Evolutionary conservation across 2,888 invertebrate genomes (phyloP).

Genomic region (Hanleya hanleyi): DNA sequence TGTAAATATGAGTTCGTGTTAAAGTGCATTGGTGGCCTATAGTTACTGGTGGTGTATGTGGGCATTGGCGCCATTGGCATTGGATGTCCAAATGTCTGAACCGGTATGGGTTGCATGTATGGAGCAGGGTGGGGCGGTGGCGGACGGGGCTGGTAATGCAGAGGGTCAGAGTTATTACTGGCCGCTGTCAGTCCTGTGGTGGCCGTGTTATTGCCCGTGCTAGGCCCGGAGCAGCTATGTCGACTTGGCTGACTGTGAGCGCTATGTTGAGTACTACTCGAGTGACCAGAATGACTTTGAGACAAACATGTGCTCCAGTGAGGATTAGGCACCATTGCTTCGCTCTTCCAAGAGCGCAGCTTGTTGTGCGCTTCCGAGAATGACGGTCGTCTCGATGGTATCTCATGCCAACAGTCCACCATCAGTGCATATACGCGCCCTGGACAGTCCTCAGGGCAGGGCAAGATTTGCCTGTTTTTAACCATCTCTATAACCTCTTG

Average conservation of each 20-base stretch:
- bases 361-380: conserved; percentile 93
- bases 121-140: conserved; percentile 22
- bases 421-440: conserved; percentile 93
- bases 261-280: conserved; percentile 47
- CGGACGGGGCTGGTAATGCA: background rate
- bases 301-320: conserved; percentile 58
- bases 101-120: conserved; percentile 4
- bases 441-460: conserved; percentile 94
- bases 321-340: conserved; percentile 59
- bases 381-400: conserved; percentile 90
- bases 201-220: conserved; percentile 74
- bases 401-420: conserved; percentile 99
- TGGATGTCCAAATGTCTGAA: conserved; percentile 2
- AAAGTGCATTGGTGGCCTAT: conserved; percentile 12
- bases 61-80: conserved; percentile 13
- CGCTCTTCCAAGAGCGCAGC: conserved; percentile 80
- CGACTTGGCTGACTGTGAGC: conserved; percentile 15
- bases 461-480: conserved; percentile 91
- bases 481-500: conserved; percentile 99
- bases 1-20: conserved; percentile 44
- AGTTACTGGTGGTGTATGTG: background rate
- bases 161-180: conserved; percentile 56
- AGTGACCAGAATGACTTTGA: conserved; percentile 65
- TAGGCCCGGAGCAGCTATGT: conserved; percentile 75
- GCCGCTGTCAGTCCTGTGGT: conserved; percentile 74